Evolutionary conservation across 2,113 vertebrate species (phyloP).

Genomic region (Carassius gibelio): DNA sequence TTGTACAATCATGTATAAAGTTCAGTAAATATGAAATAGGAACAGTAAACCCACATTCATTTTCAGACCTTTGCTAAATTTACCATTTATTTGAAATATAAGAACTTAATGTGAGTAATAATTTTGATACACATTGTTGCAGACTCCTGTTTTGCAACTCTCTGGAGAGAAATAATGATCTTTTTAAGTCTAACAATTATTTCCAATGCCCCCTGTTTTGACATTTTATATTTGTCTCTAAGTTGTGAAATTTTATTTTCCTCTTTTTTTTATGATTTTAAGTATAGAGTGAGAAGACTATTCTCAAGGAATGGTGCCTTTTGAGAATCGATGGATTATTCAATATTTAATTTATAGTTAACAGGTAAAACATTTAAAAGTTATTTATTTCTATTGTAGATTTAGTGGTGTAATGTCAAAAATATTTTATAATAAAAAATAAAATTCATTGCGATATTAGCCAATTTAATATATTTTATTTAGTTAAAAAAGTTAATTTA

Average conservation of each 20-base stretch:
- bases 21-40: slow-evolving; percentile 26
- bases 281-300: background rate
- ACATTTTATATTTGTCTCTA: background rate
- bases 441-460: background rate
- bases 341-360: background rate
- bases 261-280: background rate
- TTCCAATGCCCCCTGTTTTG: background rate
- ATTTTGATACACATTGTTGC: slow-evolving; percentile 40
- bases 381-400: background rate
- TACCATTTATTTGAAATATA: slow-evolving; percentile 33
- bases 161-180: slow-evolving; percentile 37
- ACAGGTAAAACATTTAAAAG: background rate
- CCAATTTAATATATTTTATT: background rate
- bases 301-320: background rate
- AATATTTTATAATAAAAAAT: background rate
- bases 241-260: background rate
- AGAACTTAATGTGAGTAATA: slow-evolving; percentile 26
- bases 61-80: slow-evolving; percentile 26
- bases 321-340: background rate
- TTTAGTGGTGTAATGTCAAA: background rate
- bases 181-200: slow-evolving; percentile 46
- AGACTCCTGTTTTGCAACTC: slow-evolving; percentile 46
- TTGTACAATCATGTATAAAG: slow-evolving; percentile 2
- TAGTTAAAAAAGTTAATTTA: no score
- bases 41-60: slow-evolving; percentile 25